These are phyloP conservation scores for Serrognathus titanus DNA, from an alignment of 2,888 invertebrate species.

Conservation along the genomic window DNA sequence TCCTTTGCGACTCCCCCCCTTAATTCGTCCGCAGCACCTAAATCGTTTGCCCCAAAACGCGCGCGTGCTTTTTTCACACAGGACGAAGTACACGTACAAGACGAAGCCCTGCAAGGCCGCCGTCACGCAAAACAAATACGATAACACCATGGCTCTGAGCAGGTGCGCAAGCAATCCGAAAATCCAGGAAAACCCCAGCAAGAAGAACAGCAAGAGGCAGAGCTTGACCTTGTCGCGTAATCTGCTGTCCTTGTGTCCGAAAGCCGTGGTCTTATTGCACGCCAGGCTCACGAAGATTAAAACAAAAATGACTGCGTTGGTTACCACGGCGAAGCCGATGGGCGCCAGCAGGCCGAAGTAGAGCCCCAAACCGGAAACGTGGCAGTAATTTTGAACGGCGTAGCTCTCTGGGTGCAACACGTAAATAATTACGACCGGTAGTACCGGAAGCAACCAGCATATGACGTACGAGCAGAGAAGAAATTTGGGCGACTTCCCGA, in stretches of 20 bases:
- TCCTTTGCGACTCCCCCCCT: too few species aligned
- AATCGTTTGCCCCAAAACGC: conserved; percentile 47
- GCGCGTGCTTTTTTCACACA: conserved; percentile 55
- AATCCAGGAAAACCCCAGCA: conserved; percentile 58
- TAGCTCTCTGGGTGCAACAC: conserved; percentile 50
- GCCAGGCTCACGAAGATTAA: conserved; percentile 52
- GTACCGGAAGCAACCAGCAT: conserved; percentile 57
- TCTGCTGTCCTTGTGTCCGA: conserved; percentile 49
- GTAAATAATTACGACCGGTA: conserved; percentile 49
- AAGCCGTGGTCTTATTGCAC: conserved; percentile 51
- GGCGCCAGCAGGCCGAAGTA: conserved; percentile 55
- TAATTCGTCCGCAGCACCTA: too few species aligned
- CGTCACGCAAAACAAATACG: conserved; percentile 54
- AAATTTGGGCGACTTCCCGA: conserved; percentile 55
- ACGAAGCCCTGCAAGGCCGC: conserved; percentile 56
- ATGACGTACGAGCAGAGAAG: conserved; percentile 57
- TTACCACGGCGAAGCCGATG: conserved; percentile 49
- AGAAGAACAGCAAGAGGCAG: conserved; percentile 54
- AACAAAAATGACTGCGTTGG: conserved; percentile 55
- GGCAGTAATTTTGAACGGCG: conserved; percentile 49
- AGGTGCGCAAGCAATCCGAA: conserved; percentile 52
- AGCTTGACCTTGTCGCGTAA: conserved; percentile 55
- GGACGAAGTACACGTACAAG: conserved; percentile 55
- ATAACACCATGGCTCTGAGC: conserved; percentile 24
- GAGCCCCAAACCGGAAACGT: conserved; percentile 51